Base-by-base conservation (phyloP, 2,888 invertebrate genomes). In the Galeruca laticollis region DNA sequence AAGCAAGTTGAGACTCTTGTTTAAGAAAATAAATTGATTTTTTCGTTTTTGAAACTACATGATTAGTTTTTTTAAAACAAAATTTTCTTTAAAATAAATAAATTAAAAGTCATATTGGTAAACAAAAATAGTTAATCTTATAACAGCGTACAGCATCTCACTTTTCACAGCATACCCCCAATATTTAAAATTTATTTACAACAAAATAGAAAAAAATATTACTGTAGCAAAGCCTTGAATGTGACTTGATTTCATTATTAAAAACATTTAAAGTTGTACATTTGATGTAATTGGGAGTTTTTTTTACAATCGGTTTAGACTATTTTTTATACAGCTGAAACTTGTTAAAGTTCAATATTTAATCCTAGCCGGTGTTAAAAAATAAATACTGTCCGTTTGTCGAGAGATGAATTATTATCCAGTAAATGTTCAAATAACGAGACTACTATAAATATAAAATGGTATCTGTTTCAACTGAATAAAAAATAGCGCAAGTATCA, bases 111-210 rank as follows among this genome's bases (percentile, higher is more conserved):
- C 10, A 43, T 15, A 15, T 43, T 13, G n/a, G 8, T 15, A 43
- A 43, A 43, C 13, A 51, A 51, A 21, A 51, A 4, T 11, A 18
- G 13, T 18, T 11, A 9, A 18, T 51, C 20, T 31, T 3, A 31
- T 26, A 54, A 11, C 26, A 54, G 26, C 54, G 31, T 31, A 8
- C 1, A 26, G 31, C 49, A n/a, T 33, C 31, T 21, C 52, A 52
- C 52, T 52, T 52, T 43, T 15, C 11, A 31, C 2, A 15, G n/a
- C 31, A 6, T 11, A 13, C n/a, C 13, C 40, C n/a, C 3, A 20
- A 15, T 49, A 18, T 49, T 10, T 20, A 49, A 49, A 49, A 20
- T 31, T 33, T 54, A 33, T 54, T 33, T 54, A 54, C 54, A 54
- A 54, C 9, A 26, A 54, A 26, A 31, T 11, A 54, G 11, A 26